Base-by-base conservation (phyloP, 2,113 vertebrate genomes). In the Lampris incognitus region DNA sequence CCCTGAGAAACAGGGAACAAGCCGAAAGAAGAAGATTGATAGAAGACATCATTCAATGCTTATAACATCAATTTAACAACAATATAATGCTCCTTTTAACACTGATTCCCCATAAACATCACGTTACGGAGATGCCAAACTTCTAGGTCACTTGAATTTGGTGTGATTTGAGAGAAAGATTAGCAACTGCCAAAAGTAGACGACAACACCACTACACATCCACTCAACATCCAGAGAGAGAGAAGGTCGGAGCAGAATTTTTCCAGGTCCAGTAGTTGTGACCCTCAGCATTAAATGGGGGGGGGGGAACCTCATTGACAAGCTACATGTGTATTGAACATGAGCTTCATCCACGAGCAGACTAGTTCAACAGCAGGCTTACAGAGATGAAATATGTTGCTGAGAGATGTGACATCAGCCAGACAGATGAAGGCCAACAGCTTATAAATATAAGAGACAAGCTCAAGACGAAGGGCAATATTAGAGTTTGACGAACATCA, bases 311-410 rank as follows among this genome's bases (percentile, higher is more conserved):
- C 48, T 69, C 7, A 61, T 81, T 54, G 51, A 54, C 51, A 54
- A 10, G 5, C 46, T 56, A n/a, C 41, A 39, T 11, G 49, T 76
- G 0, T 55, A 41, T 64, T 42, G 69, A 63, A 24, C 66, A 42
- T 11, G 13, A 50, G 74, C 44, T 55, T 71, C 61, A 8, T 51
- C 54, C 60, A 71, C 55, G 60, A 51, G 4, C 55, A 8, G 55
- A 46, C 56, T 60, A 74, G 74, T 69, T 87, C 51, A 60, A 80
- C 60, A 13, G 56, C 76, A 70, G 80, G 84, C 89, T 89, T 89
- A 88, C 3, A 9, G 67, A 9, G 38, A 82, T 57, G 11, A 72
- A 82, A 75, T 46, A 62, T 77, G 67, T 57, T 60, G 84, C 50
- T 73, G 66, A 70, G 10, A 78, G 67, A 73, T 83, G 73, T 61